These are phyloP conservation scores for Atrina japonica DNA, from an alignment of 2,888 invertebrate species.

Conservation along the genomic window DNA sequence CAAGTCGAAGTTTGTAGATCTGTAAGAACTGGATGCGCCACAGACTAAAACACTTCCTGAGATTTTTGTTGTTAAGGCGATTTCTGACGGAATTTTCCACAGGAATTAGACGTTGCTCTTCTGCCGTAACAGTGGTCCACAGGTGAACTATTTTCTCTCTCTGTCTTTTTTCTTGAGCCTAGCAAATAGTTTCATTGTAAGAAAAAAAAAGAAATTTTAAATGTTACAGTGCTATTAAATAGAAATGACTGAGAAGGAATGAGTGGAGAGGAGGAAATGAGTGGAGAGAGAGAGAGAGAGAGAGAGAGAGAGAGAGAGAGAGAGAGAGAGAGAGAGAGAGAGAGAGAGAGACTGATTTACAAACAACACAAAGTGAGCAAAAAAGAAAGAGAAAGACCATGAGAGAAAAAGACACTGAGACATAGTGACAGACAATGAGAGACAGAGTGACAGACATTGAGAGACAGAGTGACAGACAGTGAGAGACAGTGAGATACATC, in stretches of 20 bases:
- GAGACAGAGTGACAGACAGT: no score
- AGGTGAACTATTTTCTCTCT: slow-evolving; percentile 62
- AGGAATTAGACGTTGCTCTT: slow-evolving; percentile 64
- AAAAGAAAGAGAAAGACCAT: background rate
- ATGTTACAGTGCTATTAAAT: background rate
- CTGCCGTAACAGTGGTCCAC: slow-evolving; percentile 67
- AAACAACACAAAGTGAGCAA: background rate
- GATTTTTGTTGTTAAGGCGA: slow-evolving; percentile 53
- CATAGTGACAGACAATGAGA: no score
- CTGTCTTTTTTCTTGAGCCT: slow-evolving; percentile 64
- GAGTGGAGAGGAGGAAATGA: background rate
- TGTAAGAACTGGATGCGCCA: slow-evolving; percentile 61
- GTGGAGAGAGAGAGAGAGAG: no score
- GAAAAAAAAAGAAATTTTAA: no score
- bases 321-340: no score
- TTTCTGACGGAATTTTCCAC: slow-evolving; percentile 57
- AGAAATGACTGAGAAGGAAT: background rate
- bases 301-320: no score
- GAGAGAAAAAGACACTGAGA: background rate
- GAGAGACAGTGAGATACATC: no score
- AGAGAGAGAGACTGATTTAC: background rate
- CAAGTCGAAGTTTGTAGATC: slow-evolving; percentile 54
- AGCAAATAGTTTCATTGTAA: no score
- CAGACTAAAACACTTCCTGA: slow-evolving; percentile 53
- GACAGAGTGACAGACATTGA: no score